These are phyloP conservation scores for Percina caprodes DNA, from an alignment of 2,113 vertebrate species.

Conservation along the genomic window DNA sequence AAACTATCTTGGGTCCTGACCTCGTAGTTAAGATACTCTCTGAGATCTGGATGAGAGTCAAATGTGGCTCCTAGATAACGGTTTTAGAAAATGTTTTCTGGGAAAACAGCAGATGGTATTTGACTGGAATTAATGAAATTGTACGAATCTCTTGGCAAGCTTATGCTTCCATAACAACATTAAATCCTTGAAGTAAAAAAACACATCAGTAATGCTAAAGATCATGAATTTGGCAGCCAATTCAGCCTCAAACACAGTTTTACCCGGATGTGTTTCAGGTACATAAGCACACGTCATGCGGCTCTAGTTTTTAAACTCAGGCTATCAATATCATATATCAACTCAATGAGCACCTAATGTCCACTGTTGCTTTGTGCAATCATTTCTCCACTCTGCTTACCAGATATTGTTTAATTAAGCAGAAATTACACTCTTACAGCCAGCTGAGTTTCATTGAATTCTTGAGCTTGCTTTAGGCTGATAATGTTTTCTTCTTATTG, in stretches of 20 bases:
- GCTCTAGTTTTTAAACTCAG: neutral
- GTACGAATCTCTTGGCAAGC: neutral
- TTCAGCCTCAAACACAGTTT: neutral
- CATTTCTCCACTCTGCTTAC: neutral
- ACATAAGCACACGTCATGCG: neutral
- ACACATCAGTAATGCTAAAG: neutral
- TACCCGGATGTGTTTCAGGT: neutral
- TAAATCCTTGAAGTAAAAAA: neutral
- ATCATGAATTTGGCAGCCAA: neutral
- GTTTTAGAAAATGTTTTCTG: neutral
- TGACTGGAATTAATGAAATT: conserved; percentile 12
- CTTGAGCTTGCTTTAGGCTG: neutral
- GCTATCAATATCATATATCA: too few species aligned
- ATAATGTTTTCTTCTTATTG: neutral
- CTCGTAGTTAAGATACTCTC: neutral
- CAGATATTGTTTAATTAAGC: conserved; percentile 29
- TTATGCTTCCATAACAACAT: neutral
- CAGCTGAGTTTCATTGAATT: conserved; percentile 14
- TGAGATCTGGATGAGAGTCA: neutral
- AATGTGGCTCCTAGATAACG: neutral
- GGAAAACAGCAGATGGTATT: conserved; percentile 9
- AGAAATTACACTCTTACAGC: neutral
- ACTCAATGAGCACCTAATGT: neutral
- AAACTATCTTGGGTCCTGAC: neutral
- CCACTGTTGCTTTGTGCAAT: conserved; percentile 5